A percentile compares a stretch with the other conserved stretches of the same genome.
These are phyloP conservation scores for Sarcophaga rosellei DNA, from an alignment of 2,888 invertebrate species.

Conservation along the genomic window DNA sequence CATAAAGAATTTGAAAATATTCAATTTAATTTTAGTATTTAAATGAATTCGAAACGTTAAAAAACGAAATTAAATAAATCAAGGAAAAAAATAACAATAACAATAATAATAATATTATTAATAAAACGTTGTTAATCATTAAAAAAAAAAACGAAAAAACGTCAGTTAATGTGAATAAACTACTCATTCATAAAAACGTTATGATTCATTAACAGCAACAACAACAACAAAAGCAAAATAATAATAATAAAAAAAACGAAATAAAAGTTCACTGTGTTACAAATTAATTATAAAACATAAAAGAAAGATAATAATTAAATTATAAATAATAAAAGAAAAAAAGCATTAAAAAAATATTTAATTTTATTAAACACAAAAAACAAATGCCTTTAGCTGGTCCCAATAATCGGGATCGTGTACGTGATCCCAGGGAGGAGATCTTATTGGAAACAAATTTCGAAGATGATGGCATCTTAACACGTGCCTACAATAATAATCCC, in stretches of 20 bases:
- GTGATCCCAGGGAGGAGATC: slow-evolving; percentile 81
- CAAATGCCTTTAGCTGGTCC: slow-evolving; percentile 72
- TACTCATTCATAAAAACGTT: slow-evolving; percentile 36
- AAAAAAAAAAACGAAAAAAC: neutral
- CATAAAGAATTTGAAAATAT: slow-evolving; percentile 24
- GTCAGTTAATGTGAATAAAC: neutral
- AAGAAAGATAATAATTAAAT: neutral
- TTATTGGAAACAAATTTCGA: slow-evolving; percentile 82
- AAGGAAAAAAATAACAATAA: neutral
- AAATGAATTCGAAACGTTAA: slow-evolving; percentile 20
- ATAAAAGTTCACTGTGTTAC: slow-evolving; percentile 20
- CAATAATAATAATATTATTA: neutral
- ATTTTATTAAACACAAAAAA: neutral
- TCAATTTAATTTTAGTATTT: slow-evolving; percentile 45
- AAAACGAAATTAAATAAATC: neutral
- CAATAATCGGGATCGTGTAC: slow-evolving; percentile 77
- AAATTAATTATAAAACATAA: neutral
- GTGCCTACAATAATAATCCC: slow-evolving; percentile 79
- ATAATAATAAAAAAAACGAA: slow-evolving; percentile 24
- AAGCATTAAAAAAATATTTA: neutral
- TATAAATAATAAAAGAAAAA: neutral
- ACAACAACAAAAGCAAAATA: neutral
- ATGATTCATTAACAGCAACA: neutral
- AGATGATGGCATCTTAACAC: slow-evolving; percentile 80
- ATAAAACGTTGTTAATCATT: neutral